Base-by-base conservation (phyloP, 2,113 vertebrate species). In the Polyodon spathula region DNA sequence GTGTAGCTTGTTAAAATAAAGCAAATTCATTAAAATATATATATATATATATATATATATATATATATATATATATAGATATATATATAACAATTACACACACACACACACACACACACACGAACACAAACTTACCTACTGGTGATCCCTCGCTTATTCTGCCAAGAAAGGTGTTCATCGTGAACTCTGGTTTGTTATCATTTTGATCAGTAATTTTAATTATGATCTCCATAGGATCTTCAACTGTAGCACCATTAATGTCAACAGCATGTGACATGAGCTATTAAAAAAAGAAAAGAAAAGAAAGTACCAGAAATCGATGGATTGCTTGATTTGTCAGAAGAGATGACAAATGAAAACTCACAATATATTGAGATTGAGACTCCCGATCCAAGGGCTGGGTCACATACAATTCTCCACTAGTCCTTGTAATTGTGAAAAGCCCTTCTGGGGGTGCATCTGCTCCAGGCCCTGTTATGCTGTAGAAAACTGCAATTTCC, bases 161-260 rank as follows among this genome's bases (percentile, higher is more conserved):
- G 5, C 77, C 76, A 6, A 58, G 40, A 57, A 78, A 71, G 62
- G 59, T 62, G 40, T 63, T 56, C 5, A 58, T 40, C 4, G 37
- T 73, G 56, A 78, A 83, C 17, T 54, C 7, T 6, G 77, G 77
- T 6, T 39, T 4, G 15, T 81, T 77, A 71, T 80, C 76, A 42
- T 83, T 81, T 70, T 76, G 72, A 65, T 81, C 78, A 4, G 72
- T 66, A n/a, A 82, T 44, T 8, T 71, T 74, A 50, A 82, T 75
- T 2, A 69, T 57, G 16, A 82, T 53, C 61, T 71, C 63, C 63
- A 74, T 70, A 12, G 77, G 68, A 6, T 66, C 40, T 57, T 82
- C 80, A 1, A 7, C 69, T 6, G 64, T 51, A 0, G 0, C 4
- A 16, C 16, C 61, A 4, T 58, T 57, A 10, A 27, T 46, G 8